Percentiles rank a stretch among this genome's conserved stretches.
Conservation (phyloP, 1,140 invertebrate genomes). For the Scaptomyza hsui region DNA sequence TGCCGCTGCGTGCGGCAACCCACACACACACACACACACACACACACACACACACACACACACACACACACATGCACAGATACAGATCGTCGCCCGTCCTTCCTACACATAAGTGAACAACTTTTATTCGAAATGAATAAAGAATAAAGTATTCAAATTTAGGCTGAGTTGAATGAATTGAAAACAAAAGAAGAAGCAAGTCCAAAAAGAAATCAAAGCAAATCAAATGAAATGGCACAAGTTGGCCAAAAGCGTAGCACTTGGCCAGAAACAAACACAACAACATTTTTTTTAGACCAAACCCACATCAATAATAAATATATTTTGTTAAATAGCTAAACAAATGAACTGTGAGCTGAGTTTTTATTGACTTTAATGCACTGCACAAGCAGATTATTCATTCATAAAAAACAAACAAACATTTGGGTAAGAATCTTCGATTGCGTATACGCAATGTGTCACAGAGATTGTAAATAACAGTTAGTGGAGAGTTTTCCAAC, state of each 20-base stretch:
- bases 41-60: constrained; percentile 35
- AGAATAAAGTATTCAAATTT: constrained; percentile 37
- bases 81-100: constrained; percentile 55
- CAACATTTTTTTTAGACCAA: constrained; percentile 34
- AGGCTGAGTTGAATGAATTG: constrained; percentile 44
- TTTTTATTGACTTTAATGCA: neutral
- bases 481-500: neutral
- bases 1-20: constrained; percentile 43
- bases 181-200: constrained; percentile 53
- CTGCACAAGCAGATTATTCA: constrained; percentile 6
- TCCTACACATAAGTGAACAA: constrained; percentile 52
- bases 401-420: constrained; percentile 30
- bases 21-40: constrained; percentile 55
- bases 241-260: constrained; percentile 66
- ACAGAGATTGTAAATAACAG: no score
- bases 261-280: constrained; percentile 51
- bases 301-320: constrained; percentile 44
- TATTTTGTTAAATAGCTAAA: neutral
- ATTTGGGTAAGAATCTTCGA: constrained; percentile 12
- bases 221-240: constrained; percentile 39
- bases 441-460: constrained; percentile 68
- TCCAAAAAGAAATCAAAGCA: constrained; percentile 11
- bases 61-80: constrained; percentile 42
- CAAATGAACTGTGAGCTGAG: constrained; percentile 14
- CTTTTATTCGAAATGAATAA: constrained; percentile 36